Evolutionary conservation across 2,797 vertebrate genomes (phyloP).

Genomic region (Xerus rutilus): DNA sequence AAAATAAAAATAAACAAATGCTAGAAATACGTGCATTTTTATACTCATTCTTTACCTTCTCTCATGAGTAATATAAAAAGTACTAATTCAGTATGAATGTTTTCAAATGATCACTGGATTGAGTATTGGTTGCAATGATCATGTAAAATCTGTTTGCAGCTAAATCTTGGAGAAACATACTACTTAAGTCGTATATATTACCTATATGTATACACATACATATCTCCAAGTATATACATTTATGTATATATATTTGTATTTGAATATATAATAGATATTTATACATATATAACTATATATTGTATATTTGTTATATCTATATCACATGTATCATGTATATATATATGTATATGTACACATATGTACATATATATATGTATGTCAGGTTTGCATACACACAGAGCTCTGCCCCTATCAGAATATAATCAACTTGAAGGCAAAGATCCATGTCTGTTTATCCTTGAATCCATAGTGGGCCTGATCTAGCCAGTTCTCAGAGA

Average conservation of each 20-base stretch:
- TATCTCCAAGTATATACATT: background rate
- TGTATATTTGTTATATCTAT: too few relatives aligned
- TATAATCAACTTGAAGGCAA: background rate
- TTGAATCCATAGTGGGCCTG: background rate
- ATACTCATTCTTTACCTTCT: background rate
- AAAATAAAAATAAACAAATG: background rate
- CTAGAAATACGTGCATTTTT: background rate
- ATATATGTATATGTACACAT: background rate
- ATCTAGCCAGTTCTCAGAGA: background rate
- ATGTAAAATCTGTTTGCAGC: background rate
- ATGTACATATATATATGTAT: background rate
- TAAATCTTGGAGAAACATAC: background rate
- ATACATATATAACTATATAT: background rate
- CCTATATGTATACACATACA: background rate
- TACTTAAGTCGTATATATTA: background rate
- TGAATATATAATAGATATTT: background rate
- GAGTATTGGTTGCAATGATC: background rate
- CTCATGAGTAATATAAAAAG: background rate
- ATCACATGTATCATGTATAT: background rate
- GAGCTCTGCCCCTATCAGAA: background rate
- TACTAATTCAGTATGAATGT: background rate
- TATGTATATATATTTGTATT: background rate
- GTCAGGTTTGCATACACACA: background rate
- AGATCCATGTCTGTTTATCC: background rate
- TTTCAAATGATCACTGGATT: conserved; percentile 1